Base-by-base conservation (phyloP, 2,888 invertebrate species). In the Euphydryas editha region DNA sequence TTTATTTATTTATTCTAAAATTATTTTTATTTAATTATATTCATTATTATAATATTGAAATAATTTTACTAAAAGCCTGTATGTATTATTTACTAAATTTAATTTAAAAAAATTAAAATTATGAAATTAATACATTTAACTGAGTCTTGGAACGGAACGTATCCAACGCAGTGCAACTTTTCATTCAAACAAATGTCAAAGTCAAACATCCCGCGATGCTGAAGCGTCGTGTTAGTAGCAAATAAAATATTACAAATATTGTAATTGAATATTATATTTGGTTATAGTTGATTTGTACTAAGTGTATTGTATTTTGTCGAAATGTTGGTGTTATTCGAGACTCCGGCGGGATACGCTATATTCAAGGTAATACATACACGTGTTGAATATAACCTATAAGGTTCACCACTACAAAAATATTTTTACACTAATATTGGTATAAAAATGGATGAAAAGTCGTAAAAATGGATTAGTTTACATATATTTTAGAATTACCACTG, bases 261-360 rank as follows among this genome's bases (percentile, higher is more conserved):
- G 71, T 75, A 68, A 58, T 65, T 66, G 66, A 47, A 59, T 67
- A 70, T 71, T 71, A 44, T 72, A 64, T 57, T 59, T 67, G 44
- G 18, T 55, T 63, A 46, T 24, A 65, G 51, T 65, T 65, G 24
- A 44, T 51, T 67, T 46, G 17, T 49, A 24, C 18, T 49, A 54
- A 56, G 55, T 65, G 63, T 46, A 51, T 56, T 57, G 46, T 58
- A 13, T 10, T 8, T 51, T 56, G 21, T 47, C 18, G 93, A 82
- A 67, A 97, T 97, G 97, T 95, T 99, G 94, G 96, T 99, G 76
- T 89, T 99, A 72, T 98, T 99, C 84, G 98, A 99, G 93, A 98
- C 98, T 68, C 95, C 99, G 77, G 97, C 98, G 77, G 98, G 98
- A 69, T 98, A 97, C 93, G 98, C 98, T 59, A 95, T 98, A 79